Base-by-base conservation (phyloP, 2,797 vertebrate genomes). In the Melanotaenia trifasciata region DNA sequence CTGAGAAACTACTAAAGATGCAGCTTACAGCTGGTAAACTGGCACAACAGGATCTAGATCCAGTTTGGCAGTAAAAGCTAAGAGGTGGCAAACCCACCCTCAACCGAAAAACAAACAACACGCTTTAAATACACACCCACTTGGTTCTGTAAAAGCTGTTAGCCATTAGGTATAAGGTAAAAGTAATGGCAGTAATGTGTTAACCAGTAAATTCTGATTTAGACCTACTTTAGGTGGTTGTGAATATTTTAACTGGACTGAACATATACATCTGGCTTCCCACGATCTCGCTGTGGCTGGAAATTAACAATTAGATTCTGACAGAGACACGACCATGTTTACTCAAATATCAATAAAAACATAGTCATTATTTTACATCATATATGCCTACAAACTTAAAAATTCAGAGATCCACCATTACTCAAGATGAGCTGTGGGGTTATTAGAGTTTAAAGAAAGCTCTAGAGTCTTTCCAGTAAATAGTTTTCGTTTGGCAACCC, bases 41-140 rank as follows among this genome's bases (percentile, higher is more conserved):
- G 67, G 91, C 64, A 59, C 5, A 69, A 90, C 89, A 74, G 69
- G 85, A 83, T 78, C 67, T 50, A 33, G 60, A 76, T 72, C 76
- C 57, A 50, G 76, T 78, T 50, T 40, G 63, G 64, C 64, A 76
- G 70, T 43, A 65, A 81, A 76, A 11, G 38, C 26, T 54, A 33
- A 16, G 8, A 22, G 43, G 24, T 8, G 58, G 30, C 5, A 18
- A 45, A 1, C 24, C 74, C 43, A 59, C 24, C 24, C 56, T 18
- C 20, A n/a, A 26, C 40, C 7, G 30, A 6, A 33, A 33, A 62
- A 26, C 20, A 45, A 1, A 54, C 32, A 58, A 60, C 59, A 58
- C 0, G 0, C 40, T 30, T 58, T n/a, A 63, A 24, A 38, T 47
- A 28, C 18, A 26, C 4, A 2, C 40, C 33, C 24, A 1, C 35